Evolutionary conservation across 1,140 invertebrate species (phyloP).

Genomic region (Mamestra configurata): DNA sequence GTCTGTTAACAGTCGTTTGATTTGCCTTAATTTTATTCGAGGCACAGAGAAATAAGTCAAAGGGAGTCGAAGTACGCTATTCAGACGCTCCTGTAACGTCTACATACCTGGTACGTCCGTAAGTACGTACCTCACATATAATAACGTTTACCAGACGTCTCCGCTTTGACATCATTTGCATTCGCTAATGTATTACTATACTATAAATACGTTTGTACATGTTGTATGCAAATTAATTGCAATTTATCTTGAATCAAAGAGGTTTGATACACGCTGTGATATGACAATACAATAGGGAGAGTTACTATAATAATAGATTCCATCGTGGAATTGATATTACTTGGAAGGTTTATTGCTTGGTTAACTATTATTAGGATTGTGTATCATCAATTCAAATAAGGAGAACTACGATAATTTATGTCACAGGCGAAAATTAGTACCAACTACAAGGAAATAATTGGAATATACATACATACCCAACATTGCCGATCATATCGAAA

Average conservation of each 20-base stretch:
- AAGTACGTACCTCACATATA: slow-evolving; percentile 34
- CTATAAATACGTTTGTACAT: neutral
- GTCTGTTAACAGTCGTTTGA: slow-evolving; percentile 46
- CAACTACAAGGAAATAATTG: too few relatives aligned
- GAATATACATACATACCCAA: too few relatives aligned
- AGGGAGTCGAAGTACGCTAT: slow-evolving; percentile 55
- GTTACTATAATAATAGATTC: neutral
- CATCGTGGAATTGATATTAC: neutral
- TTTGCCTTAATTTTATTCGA: slow-evolving; percentile 60
- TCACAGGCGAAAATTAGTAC: too few relatives aligned
- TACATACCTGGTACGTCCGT: neutral
- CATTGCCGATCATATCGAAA: too few relatives aligned
- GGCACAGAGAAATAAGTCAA: slow-evolving; percentile 61
- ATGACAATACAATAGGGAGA: neutral
- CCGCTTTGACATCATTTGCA: slow-evolving; percentile 63
- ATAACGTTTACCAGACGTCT: slow-evolving; percentile 52
- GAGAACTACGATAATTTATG: neutral
- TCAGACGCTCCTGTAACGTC: slow-evolving; percentile 46
- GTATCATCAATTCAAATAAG: neutral
- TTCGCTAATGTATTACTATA: slow-evolving; percentile 56
- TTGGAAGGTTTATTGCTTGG: slow-evolving; percentile 4
- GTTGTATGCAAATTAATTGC: slow-evolving; percentile 45
- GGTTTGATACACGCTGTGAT: neutral
- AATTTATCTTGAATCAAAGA: slow-evolving; percentile 47
- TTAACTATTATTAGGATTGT: neutral